Evolutionary conservation across 2,888 invertebrate genomes (phyloP).

Genomic region (Quadroppia sp.): DNA sequence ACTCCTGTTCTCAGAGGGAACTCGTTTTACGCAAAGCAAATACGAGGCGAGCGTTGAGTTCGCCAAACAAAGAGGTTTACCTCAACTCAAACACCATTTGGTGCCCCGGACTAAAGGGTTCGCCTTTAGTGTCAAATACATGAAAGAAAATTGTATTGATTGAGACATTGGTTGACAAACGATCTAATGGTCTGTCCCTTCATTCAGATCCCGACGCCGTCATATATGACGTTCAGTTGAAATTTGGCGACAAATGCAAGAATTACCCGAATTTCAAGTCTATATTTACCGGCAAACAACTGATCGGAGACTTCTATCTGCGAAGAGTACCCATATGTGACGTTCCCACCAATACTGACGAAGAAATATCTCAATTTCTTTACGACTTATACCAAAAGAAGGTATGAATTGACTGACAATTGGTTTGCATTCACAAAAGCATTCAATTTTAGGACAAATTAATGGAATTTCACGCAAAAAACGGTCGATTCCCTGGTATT

Average conservation of each 20-base stretch:
- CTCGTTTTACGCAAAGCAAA: conserved; percentile 80
- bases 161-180: background rate
- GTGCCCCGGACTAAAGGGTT: conserved; percentile 95
- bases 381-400: conserved; percentile 75
- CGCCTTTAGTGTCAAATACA: conserved; percentile 72
- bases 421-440: background rate
- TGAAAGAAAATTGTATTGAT: conserved; percentile 60
- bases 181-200: background rate
- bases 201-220: conserved; percentile 45
- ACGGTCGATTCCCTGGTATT: conserved; percentile 50
- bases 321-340: conserved; percentile 74
- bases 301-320: conserved; percentile 71
- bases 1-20: conserved; percentile 86
- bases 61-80: conserved; percentile 76
- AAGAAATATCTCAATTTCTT: conserved; percentile 72
- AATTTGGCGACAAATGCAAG: conserved; percentile 51
- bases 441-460: conserved; percentile 52
- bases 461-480: conserved; percentile 52
- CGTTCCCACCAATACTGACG: conserved; percentile 68
- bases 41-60: conserved; percentile 81
- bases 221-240: conserved; percentile 47
- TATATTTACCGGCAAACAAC: conserved; percentile 66
- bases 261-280: conserved; percentile 72
- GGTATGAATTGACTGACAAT: conserved; percentile 55
- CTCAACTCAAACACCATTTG: conserved; percentile 78